Evolutionary conservation across 2,888 invertebrate genomes (phyloP).

Genomic region (Poecilus cupreus): DNA sequence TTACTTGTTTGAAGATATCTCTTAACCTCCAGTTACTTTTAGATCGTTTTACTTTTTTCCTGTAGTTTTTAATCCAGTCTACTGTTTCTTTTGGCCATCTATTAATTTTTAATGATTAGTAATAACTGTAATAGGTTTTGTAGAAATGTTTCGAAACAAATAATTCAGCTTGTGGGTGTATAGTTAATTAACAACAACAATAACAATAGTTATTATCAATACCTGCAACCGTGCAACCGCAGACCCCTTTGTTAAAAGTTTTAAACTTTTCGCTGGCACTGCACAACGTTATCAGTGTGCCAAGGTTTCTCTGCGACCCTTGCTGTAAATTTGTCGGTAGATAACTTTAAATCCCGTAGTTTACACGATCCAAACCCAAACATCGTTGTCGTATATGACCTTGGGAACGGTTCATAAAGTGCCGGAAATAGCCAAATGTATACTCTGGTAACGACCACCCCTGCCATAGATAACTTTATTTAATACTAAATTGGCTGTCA

Average conservation of each 20-base stretch:
- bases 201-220: no score
- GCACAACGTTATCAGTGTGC: background rate
- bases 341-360: slow-evolving; percentile 26
- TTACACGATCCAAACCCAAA: background rate
- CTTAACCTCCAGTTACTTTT: no score
- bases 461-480: background rate
- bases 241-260: background rate
- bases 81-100: no score
- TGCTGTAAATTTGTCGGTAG: background rate
- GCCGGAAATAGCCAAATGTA: background rate
- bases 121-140: no score
- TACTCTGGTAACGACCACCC: background rate
- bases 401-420: background rate
- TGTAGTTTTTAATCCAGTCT: no score
- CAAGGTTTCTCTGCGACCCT: background rate
- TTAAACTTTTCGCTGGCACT: background rate
- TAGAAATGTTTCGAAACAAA: no score
- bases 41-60: no score
- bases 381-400: background rate
- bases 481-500: background rate
- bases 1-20: no score
- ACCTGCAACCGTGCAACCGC: no score
- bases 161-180: no score
- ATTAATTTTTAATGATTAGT: no score
- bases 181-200: no score